A percentile compares a stretch with the other conserved stretches of the same genome.
Conservation (phyloP, 2,888 invertebrate genomes). For the Polymixis flavicincta region DNA sequence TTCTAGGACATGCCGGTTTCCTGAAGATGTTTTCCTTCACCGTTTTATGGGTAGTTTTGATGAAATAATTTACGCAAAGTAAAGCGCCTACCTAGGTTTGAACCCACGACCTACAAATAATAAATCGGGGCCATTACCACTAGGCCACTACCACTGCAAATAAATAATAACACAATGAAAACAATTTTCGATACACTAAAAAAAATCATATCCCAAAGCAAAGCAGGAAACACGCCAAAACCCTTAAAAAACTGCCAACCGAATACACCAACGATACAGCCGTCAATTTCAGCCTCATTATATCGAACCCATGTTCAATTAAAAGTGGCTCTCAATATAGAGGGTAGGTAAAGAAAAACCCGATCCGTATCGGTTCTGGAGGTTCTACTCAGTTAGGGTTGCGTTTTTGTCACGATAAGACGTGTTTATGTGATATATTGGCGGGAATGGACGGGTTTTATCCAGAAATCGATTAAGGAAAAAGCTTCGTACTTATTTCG, state of each 20-base stretch:
- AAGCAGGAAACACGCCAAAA: conserved; percentile 9
- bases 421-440: conserved; percentile 24
- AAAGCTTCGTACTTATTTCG: conserved; percentile 4
- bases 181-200: too few relatives aligned
- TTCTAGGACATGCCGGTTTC: too few relatives aligned
- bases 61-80: too few relatives aligned
- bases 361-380: background rate
- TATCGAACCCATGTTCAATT: conserved; percentile 44
- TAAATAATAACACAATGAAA: too few relatives aligned
- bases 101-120: too few relatives aligned
- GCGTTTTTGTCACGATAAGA: conserved; percentile 42
- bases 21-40: too few relatives aligned
- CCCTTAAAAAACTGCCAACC: background rate
- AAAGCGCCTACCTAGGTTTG: too few relatives aligned
- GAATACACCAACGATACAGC: background rate
- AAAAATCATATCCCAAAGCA: background rate
- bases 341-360: conserved; percentile 6
- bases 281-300: conserved; percentile 50
- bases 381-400: conserved; percentile 1
- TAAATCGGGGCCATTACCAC: too few relatives aligned
- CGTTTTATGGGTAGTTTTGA: too few relatives aligned
- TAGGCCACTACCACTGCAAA: too few relatives aligned
- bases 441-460: conserved; percentile 7
- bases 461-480: background rate
- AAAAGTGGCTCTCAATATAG: conserved; percentile 32